A percentile compares a stretch with the other conserved stretches of the same genome.
Evolutionary conservation across 2,797 vertebrate species (phyloP).

Genomic region (Mycteria americana): DNA sequence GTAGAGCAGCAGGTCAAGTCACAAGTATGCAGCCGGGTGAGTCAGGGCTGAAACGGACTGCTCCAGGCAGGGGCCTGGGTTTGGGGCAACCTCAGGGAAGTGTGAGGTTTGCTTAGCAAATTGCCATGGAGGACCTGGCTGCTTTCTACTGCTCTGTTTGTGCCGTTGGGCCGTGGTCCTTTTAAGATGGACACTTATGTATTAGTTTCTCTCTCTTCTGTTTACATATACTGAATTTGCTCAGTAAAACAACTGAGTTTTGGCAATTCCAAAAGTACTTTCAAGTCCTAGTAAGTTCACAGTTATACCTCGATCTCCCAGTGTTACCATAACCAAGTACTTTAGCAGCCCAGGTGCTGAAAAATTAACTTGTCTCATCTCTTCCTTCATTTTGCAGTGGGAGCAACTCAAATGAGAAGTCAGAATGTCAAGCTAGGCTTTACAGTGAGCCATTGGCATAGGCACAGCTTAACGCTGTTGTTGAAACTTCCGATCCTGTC

Average conservation of each 20-base stretch:
- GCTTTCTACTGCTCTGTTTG: background rate
- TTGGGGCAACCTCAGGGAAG: background rate
- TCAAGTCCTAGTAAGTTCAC: background rate
- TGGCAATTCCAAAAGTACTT: background rate
- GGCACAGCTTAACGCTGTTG: background rate
- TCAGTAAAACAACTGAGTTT: background rate
- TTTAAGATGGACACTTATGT: fast-evolving
- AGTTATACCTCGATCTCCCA: background rate
- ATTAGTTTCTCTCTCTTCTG: background rate
- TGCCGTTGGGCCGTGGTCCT: no score
- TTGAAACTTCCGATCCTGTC: background rate
- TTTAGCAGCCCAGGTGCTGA: background rate
- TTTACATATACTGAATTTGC: background rate
- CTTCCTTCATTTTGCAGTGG: background rate
- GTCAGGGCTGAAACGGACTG: background rate
- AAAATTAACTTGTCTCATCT: background rate
- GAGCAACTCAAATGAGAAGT: background rate
- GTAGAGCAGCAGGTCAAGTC: background rate
- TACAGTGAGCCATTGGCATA: background rate
- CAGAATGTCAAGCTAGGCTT: background rate
- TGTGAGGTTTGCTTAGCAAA: background rate
- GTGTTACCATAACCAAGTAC: background rate
- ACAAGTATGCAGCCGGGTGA: background rate
- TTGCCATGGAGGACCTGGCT: fast-evolving
- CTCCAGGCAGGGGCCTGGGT: background rate